A percentile compares a stretch with the other conserved stretches of the same genome.
Conservation (phyloP, 2,888 invertebrate species). For the Cyrtodaria siliqua region DNA sequence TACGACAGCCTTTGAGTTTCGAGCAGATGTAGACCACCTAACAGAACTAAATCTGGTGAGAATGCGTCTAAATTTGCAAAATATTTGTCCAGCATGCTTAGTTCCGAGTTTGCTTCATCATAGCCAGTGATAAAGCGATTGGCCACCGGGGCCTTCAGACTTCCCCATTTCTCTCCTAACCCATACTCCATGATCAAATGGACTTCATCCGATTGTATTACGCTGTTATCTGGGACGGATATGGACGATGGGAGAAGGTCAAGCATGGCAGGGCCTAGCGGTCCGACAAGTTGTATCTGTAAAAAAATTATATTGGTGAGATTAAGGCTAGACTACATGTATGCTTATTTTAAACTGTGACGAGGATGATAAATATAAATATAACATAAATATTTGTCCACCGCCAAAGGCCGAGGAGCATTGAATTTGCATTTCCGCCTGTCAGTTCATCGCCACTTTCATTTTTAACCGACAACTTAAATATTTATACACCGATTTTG, state of each 20-base stretch:
- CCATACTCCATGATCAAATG: slow-evolving; percentile 86
- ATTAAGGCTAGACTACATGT: background rate
- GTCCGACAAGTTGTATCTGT: slow-evolving; percentile 86
- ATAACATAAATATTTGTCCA: slow-evolving; percentile 2
- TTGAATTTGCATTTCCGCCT: background rate
- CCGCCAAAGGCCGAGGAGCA: too few species aligned
- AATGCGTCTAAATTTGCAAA: slow-evolving; percentile 83
- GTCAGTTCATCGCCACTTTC: too few species aligned
- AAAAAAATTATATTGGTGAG: slow-evolving; percentile 23
- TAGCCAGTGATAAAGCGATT: slow-evolving; percentile 86
- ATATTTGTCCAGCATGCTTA: slow-evolving; percentile 84
- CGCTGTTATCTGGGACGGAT: slow-evolving; percentile 80
- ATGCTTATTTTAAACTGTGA: background rate
- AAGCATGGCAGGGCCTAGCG: slow-evolving; percentile 86
- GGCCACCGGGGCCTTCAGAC: slow-evolving; percentile 84
- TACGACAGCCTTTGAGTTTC: slow-evolving; percentile 82
- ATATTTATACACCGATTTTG: too few species aligned
- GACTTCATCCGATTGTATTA: slow-evolving; percentile 85
- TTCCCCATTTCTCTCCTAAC: slow-evolving; percentile 85
- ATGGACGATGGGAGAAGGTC: slow-evolving; percentile 85
- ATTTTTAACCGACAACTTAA: too few species aligned
- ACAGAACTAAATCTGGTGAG: slow-evolving; percentile 85
- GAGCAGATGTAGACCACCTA: slow-evolving; percentile 86
- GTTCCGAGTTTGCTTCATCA: slow-evolving; percentile 85
- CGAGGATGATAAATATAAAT: background rate